phyloP scores from a whole-genome alignment of 2,797 vertebrate species.

The Chaunax sp. region DNA sequence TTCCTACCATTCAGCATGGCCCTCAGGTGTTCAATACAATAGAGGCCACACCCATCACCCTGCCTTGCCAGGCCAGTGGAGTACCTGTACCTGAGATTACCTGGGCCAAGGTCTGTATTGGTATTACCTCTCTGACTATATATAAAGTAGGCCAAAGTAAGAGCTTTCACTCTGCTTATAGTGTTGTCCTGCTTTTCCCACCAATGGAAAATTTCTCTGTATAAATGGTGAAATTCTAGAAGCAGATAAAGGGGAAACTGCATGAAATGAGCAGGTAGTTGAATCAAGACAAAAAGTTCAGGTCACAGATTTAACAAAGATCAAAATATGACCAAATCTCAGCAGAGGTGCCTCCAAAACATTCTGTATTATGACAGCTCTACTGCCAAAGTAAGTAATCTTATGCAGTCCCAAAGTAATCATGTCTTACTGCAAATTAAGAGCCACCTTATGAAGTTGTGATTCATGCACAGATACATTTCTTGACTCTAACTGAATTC shows the following conservation, averaged over 20 bases:
- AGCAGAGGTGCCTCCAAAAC: background rate
- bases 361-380: background rate
- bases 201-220: background rate
- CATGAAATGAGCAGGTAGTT: background rate
- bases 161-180: background rate
- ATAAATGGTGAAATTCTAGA: background rate
- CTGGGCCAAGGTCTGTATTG: conserved; percentile 90
- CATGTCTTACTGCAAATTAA: background rate
- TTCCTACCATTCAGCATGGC: conserved; percentile 93
- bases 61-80: conserved; percentile 92
- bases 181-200: background rate
- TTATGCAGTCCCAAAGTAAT: background rate
- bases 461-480: conserved; percentile 1
- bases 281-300: background rate
- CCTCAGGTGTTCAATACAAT: conserved; percentile 96
- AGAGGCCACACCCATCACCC: conserved; percentile 88
- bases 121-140: background rate
- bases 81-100: conserved; percentile 89
- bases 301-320: no score
- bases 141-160: background rate
- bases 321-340: background rate
- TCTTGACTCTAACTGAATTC: conserved; percentile 3
- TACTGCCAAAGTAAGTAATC: background rate
- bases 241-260: background rate
- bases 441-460: conserved; percentile 2